phyloP scores from a whole-genome alignment of 2,888 invertebrate species.

The Sinotaia quadrata region DNA sequence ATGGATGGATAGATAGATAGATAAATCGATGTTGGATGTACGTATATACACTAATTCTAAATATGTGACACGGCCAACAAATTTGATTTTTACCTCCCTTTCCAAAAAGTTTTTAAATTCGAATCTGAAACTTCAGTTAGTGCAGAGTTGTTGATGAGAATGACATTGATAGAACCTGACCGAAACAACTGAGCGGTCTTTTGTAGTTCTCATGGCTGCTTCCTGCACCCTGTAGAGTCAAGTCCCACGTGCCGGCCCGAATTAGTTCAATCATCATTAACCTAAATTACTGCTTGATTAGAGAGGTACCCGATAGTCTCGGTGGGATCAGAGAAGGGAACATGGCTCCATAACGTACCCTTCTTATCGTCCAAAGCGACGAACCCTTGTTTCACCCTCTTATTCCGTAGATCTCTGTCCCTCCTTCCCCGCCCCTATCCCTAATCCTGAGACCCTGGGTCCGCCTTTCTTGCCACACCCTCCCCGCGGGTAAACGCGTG shows the following conservation, averaged over 20 bases:
- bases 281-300: conserved; percentile 28
- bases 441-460: not conserved
- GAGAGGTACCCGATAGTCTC: conserved; percentile 26
- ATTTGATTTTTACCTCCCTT: too few relatives aligned
- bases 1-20: not conserved
- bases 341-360: too few relatives aligned
- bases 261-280: conserved; percentile 33
- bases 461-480: conserved; percentile 1
- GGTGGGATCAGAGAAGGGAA: conserved; percentile 14
- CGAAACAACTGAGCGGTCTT: too few relatives aligned
- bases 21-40: too few relatives aligned
- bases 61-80: too few relatives aligned
- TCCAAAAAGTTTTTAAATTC: too few relatives aligned
- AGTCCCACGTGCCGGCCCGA: conserved; percentile 14
- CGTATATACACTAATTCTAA: too few relatives aligned
- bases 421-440: not conserved
- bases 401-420: not conserved
- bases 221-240: not conserved
- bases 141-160: too few relatives aligned
- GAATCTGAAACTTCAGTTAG: too few relatives aligned
- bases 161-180: too few relatives aligned
- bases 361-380: not conserved
- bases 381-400: not conserved
- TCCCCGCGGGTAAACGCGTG: not conserved
- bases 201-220: too few relatives aligned